Percentiles rank a stretch among this genome's conserved stretches.
Conservation (phyloP, 2,113 vertebrate genomes). For the Acrocephalus arundinaceus region DNA sequence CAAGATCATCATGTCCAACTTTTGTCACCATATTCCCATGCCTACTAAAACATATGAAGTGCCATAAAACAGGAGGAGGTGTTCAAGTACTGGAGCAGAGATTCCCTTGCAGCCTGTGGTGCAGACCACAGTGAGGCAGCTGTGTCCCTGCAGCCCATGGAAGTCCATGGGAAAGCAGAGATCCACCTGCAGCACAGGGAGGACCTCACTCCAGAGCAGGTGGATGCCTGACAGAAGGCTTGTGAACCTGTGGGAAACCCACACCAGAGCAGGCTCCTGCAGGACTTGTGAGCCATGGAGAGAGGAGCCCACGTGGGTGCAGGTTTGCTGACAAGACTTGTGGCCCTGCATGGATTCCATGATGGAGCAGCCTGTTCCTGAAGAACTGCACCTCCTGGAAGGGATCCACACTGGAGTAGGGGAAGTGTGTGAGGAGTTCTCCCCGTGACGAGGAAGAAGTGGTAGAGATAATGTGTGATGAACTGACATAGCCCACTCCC, state of each 20-base stretch:
- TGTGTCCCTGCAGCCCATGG: neutral
- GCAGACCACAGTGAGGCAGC: neutral
- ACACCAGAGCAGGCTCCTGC: neutral
- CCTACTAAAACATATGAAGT: neutral
- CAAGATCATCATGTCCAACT: neutral
- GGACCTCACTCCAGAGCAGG: neutral
- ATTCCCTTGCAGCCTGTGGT: rapidly evolving
- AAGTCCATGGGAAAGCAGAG: neutral
- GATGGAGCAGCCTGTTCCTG: neutral
- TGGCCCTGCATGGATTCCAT: rapidly evolving
- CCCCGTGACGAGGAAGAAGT: rapidly evolving
- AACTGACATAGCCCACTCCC: neutral
- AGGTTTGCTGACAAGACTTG: neutral
- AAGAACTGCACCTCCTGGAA: neutral
- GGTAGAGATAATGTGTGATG: neutral
- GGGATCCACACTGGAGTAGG: neutral
- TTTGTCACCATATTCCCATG: neutral
- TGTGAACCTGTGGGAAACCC: neutral
- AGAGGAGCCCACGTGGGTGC: neutral
- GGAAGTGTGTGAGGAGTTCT: neutral
- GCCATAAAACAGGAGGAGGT: neutral
- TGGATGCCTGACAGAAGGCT: neutral
- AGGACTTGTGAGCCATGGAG: neutral
- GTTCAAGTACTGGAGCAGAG: rapidly evolving
- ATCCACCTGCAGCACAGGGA: neutral